phyloP scores from a whole-genome alignment of 2,797 vertebrate species.

The Cygnus olor region DNA sequence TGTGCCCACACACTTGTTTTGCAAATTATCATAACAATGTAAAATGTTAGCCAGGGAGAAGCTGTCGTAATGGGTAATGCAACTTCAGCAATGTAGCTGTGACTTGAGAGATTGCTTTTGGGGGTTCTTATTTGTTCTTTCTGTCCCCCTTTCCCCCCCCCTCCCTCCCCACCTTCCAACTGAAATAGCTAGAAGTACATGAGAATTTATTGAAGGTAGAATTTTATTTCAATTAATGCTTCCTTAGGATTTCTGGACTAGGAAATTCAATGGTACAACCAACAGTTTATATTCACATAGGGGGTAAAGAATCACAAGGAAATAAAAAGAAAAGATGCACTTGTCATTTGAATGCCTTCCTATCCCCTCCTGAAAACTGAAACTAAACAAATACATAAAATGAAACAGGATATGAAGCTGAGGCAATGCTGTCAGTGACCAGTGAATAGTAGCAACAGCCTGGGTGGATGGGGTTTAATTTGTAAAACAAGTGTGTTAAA shows the following conservation, averaged over 20 bases:
- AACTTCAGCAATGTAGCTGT: background rate
- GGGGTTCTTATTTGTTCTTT: rapidly evolving
- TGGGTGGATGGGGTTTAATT: background rate
- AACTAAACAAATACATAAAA: background rate
- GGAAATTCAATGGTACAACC: background rate
- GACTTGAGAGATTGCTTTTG: background rate
- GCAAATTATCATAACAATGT: constrained; percentile 8
- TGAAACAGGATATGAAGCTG: background rate
- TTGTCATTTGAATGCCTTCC: background rate
- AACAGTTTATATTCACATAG: background rate
- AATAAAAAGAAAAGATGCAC: background rate
- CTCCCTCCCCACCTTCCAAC: background rate
- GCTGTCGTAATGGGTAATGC: background rate
- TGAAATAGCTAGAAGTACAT: background rate
- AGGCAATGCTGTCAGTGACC: background rate
- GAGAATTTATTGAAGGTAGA: background rate
- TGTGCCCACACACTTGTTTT: background rate
- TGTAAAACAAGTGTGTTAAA: background rate
- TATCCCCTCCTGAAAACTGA: background rate
- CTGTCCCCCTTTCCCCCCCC: rapidly evolving
- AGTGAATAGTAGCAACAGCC: background rate
- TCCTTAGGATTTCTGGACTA: background rate
- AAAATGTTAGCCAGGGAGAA: background rate
- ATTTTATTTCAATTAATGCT: background rate
- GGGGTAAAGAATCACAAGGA: background rate